phyloP scores from a whole-genome alignment of 2,113 vertebrate genomes.

The Triplophysa dalaica region DNA sequence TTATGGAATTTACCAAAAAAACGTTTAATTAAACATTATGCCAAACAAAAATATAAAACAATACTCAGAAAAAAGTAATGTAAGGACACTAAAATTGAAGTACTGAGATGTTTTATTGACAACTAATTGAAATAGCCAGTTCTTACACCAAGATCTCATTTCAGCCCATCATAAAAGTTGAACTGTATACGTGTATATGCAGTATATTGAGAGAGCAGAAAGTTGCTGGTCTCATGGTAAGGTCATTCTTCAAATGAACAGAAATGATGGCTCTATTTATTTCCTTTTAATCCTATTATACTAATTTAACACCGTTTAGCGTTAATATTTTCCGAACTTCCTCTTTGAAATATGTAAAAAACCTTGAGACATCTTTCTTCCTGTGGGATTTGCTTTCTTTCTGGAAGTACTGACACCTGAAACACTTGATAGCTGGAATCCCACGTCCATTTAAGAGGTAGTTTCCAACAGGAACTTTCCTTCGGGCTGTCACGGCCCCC shows the following conservation, averaged over 20 bases:
- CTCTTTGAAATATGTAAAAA: slow-evolving; percentile 52
- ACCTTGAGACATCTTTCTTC: slow-evolving; percentile 37
- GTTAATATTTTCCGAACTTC: slow-evolving; percentile 64
- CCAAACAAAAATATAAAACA: too few species aligned
- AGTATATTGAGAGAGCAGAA: neutral
- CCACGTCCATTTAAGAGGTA: slow-evolving; percentile 53
- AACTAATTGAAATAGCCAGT: too few species aligned
- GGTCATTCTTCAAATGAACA: slow-evolving; percentile 41
- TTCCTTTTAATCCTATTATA: neutral
- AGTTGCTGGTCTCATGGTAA: slow-evolving; percentile 38
- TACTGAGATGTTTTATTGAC: too few species aligned
- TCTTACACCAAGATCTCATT: too few species aligned
- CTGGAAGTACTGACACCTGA: slow-evolving; percentile 59
- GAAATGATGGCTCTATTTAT: neutral
- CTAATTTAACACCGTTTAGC: slow-evolving; percentile 22
- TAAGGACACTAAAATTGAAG: too few species aligned
- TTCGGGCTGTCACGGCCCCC: slow-evolving; percentile 36
- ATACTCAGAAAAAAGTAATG: too few species aligned
- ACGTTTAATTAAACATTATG: too few species aligned
- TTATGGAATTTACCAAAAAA: too few species aligned
- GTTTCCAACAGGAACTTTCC: slow-evolving; percentile 60
- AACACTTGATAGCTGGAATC: slow-evolving; percentile 56
- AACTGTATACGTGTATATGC: too few species aligned
- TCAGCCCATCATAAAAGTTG: too few species aligned
- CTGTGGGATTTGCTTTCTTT: slow-evolving; percentile 53